These are phyloP conservation scores for Lypha dubia DNA, from an alignment of 2,888 invertebrate species.

Conservation along the genomic window DNA sequence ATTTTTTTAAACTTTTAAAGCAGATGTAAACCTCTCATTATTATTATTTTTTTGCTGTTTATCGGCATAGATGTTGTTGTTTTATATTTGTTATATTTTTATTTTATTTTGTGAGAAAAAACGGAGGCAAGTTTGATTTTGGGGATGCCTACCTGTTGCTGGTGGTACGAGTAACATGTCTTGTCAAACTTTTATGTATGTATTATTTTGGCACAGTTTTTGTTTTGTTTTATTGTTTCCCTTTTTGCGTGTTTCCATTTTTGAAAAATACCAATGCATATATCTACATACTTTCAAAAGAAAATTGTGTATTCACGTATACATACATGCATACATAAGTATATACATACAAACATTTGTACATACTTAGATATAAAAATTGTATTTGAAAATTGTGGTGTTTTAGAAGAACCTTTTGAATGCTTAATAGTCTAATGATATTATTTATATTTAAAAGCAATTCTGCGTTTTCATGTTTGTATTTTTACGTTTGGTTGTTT, in stretches of 20 bases:
- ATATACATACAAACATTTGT: too few species aligned
- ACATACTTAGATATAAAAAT: background rate
- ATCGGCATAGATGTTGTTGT: constrained; percentile 27
- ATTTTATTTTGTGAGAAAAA: constrained; percentile 18
- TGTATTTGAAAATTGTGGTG: background rate
- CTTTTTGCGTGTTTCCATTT: background rate
- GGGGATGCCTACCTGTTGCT: constrained; percentile 80
- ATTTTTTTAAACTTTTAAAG: constrained; percentile 4
- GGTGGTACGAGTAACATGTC: constrained; percentile 73
- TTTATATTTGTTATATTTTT: constrained; percentile 11
- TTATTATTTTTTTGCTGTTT: constrained; percentile 43
- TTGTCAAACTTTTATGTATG: constrained; percentile 57
- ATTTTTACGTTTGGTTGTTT: constrained; percentile 20
- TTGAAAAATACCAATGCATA: constrained; percentile 6
- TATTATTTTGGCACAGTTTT: constrained; percentile 52
- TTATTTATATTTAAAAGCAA: constrained; percentile 7
- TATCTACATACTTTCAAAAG: too few species aligned
- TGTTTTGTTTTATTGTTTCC: background rate
- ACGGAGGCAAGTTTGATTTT: constrained; percentile 51
- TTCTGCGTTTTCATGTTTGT: background rate
- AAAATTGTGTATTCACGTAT: too few species aligned
- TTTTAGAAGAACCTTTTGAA: constrained; percentile 3
- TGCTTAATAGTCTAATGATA: constrained; percentile 15
- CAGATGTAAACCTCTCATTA: constrained; percentile 21
- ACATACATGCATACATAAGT: too few species aligned